Conservation (phyloP, 1,140 invertebrate genomes). For the Pissodes strobi region DNA sequence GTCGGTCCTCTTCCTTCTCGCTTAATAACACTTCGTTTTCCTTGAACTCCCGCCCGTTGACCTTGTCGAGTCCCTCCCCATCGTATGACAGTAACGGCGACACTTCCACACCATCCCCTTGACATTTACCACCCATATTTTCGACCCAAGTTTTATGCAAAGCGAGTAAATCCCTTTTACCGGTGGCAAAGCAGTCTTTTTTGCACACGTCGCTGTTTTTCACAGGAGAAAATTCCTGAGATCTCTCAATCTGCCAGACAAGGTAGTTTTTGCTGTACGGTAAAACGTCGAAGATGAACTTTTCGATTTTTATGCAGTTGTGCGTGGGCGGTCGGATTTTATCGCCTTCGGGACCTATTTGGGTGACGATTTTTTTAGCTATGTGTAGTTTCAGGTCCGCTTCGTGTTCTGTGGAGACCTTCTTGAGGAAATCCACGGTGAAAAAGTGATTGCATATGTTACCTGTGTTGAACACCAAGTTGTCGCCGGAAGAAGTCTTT, state of each 20-base stretch:
- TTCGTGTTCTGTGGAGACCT: conserved; percentile 59
- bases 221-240: conserved; percentile 94
- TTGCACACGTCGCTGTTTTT: conserved; percentile 89
- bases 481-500: conserved; percentile 70
- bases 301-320: conserved; percentile 99
- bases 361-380: conserved; percentile 97
- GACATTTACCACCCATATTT: conserved; percentile 78
- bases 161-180: conserved; percentile 78
- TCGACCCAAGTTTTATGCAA: conserved; percentile 85
- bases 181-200: conserved; percentile 90
- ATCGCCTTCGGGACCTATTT: conserved; percentile 74
- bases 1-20: conserved; percentile 11
- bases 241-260: conserved; percentile 89
- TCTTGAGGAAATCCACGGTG: conserved; percentile 79
- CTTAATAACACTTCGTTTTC: conserved; percentile 31
- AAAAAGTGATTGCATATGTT: conserved; percentile 99
- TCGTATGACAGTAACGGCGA: conserved; percentile 89
- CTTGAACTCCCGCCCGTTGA: conserved; percentile 33
- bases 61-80: conserved; percentile 75
- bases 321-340: conserved; percentile 75
- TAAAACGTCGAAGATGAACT: conserved; percentile 99
- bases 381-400: conserved; percentile 84
- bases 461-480: conserved; percentile 88
- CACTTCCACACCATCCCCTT: conserved; percentile 81
- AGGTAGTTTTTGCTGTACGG: conserved; percentile 88